A percentile compares a stretch with the other conserved stretches of the same genome.
Evolutionary conservation across 2,888 invertebrate species (phyloP).

Genomic region (Epistrophe eligans): DNA sequence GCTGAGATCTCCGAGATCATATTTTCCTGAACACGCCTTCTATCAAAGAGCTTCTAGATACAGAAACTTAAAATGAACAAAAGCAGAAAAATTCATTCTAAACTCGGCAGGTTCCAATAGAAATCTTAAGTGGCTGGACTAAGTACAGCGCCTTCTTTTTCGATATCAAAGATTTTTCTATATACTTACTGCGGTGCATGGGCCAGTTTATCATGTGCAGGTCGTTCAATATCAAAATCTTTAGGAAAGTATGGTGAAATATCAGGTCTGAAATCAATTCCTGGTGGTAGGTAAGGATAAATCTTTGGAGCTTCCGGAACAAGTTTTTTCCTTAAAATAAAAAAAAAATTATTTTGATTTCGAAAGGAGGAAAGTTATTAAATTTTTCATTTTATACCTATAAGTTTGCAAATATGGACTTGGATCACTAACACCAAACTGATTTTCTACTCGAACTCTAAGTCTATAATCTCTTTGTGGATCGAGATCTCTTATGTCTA

Average conservation of each 20-base stretch:
- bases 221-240: constrained; percentile 95
- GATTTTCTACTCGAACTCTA: constrained; percentile 97
- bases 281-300: constrained; percentile 91
- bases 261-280: constrained; percentile 92
- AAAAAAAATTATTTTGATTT: background rate
- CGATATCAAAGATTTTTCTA: no score
- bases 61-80: no score
- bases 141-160: no score
- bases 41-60: no score
- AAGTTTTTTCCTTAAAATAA: constrained; percentile 86
- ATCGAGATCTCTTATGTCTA: constrained; percentile 94
- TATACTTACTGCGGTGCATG: constrained; percentile 88
- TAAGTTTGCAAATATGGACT: constrained; percentile 95
- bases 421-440: constrained; percentile 97
- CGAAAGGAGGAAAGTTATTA: background rate
- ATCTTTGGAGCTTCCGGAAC: constrained; percentile 92
- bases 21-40: no score
- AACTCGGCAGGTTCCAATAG: no score
- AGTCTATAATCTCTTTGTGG: constrained; percentile 98
- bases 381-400: constrained; percentile 78
- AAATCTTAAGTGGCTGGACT: no score
- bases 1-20: no score
- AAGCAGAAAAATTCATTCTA: no score
- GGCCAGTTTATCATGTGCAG: constrained; percentile 92
- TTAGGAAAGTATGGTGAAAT: constrained; percentile 95